Evolutionary conservation across 1,140 invertebrate genomes (phyloP).

Genomic region (Zophobas atratus): DNA sequence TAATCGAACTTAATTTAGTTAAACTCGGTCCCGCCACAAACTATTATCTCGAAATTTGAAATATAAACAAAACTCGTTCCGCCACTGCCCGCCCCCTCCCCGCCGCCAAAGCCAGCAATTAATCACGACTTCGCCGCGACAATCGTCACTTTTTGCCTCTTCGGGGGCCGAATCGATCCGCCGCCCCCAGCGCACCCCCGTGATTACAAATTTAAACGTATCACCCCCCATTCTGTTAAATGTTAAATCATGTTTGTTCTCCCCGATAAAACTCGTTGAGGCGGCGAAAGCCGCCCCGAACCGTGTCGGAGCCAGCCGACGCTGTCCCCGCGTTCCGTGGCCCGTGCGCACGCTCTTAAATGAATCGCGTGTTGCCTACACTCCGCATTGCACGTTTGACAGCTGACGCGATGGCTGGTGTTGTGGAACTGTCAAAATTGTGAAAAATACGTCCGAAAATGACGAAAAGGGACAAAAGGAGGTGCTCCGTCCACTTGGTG

Average conservation of each 20-base stretch:
- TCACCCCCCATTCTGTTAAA: slow-evolving; percentile 8
- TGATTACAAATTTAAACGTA: not conserved
- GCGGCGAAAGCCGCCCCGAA: slow-evolving; percentile 42
- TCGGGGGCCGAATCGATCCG: not conserved
- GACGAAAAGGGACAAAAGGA: slow-evolving; percentile 8
- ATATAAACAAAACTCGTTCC: too few relatives aligned
- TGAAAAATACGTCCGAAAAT: slow-evolving; percentile 42
- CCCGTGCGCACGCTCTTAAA: slow-evolving; percentile 18
- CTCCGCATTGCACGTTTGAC: slow-evolving; percentile 53
- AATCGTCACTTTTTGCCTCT: not conserved
- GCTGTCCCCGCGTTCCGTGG: slow-evolving; percentile 49
- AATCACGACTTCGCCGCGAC: not conserved
- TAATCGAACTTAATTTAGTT: too few relatives aligned
- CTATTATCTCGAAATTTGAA: too few relatives aligned
- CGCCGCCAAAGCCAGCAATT: not conserved
- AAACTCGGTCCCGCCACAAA: too few relatives aligned
- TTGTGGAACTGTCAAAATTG: slow-evolving; percentile 50
- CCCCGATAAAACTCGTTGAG: slow-evolving; percentile 46
- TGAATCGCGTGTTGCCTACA: slow-evolving; percentile 56
- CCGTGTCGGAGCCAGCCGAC: slow-evolving; percentile 52
- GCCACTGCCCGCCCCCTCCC: not conserved
- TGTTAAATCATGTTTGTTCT: slow-evolving; percentile 51
- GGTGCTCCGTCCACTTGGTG: not conserved
- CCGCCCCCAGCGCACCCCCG: not conserved
- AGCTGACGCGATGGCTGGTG: slow-evolving; percentile 38